Conservation (phyloP, 2,797 vertebrate genomes). For the Molossus alvarezi region DNA sequence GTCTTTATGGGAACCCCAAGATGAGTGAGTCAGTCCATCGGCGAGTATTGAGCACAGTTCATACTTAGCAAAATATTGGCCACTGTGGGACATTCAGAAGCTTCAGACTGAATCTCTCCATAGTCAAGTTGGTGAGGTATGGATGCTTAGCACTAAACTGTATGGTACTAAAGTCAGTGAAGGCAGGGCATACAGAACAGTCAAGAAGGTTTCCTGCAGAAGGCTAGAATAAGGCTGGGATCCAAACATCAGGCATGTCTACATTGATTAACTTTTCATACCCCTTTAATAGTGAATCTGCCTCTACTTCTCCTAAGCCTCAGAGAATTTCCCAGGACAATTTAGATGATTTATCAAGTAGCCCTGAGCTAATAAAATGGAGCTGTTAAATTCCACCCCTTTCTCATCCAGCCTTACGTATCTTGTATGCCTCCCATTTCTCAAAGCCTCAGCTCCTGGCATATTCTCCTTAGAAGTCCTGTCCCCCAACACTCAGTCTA, state of each 20-base stretch:
- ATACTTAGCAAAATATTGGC: background rate
- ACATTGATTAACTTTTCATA: conserved; percentile 40
- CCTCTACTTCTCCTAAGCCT: conserved; percentile 46
- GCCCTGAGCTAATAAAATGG: conserved; percentile 65
- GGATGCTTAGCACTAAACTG: background rate
- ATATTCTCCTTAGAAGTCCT: background rate
- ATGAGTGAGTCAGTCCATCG: background rate
- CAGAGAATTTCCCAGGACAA: conserved; percentile 64
- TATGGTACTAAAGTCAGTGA: background rate
- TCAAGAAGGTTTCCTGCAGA: conserved; percentile 14
- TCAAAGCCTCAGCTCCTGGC: background rate
- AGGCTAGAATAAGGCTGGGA: conserved; percentile 13
- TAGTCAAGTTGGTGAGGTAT: background rate
- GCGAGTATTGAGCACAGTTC: background rate
- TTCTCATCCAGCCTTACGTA: background rate
- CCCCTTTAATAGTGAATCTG: conserved; percentile 13
- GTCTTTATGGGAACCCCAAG: background rate
- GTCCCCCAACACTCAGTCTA: background rate
- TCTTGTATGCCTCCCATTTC: conserved; percentile 17
- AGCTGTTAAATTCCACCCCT: conserved; percentile 55
- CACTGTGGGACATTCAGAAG: background rate
- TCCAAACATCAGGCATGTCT: background rate
- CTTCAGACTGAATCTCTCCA: background rate
- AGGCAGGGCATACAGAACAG: background rate
- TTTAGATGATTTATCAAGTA: conserved; percentile 60